These are phyloP conservation scores for Archips xylosteana DNA, from an alignment of 2,888 invertebrate genomes.

Conservation along the genomic window DNA sequence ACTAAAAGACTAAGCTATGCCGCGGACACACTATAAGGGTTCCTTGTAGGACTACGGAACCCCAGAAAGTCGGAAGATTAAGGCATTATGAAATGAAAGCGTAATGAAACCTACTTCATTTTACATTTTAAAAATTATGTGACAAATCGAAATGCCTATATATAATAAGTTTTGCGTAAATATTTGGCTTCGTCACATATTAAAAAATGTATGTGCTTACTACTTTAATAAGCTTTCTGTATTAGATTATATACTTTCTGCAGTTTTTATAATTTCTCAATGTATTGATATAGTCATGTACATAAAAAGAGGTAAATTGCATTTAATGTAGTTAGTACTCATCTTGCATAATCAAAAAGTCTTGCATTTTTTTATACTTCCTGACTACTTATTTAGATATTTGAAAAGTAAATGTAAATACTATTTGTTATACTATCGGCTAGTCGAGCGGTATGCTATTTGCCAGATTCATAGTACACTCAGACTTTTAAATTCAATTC, in stretches of 20 bases:
- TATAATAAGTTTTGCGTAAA: background rate
- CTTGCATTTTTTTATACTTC: constrained; percentile 56
- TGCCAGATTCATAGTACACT: constrained; percentile 57
- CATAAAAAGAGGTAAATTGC: constrained; percentile 76
- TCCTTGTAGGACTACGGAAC: no score
- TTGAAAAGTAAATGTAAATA: constrained; percentile 51
- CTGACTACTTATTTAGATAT: constrained; percentile 54
- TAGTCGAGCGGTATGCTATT: constrained; percentile 71
- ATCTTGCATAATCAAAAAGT: constrained; percentile 57
- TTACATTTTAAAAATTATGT: background rate
- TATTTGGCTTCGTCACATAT: background rate
- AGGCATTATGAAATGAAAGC: no score
- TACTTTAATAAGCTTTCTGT: background rate
- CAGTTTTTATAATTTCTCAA: constrained; percentile 31
- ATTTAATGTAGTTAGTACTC: constrained; percentile 80
- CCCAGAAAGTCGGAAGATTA: no score
- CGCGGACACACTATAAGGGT: no score
- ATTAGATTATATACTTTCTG: background rate
- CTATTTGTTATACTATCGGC: constrained; percentile 61
- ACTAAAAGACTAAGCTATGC: no score
- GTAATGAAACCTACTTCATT: no score
- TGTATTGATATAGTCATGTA: constrained; percentile 65
- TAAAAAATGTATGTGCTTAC: background rate
- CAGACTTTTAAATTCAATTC: constrained; percentile 59
- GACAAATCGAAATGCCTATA: background rate